Evolutionary conservation across 2,797 vertebrate genomes (phyloP), one percentile per base, ranked within the genome.

Genomic region (Thripadectes ignobilis): DNA sequence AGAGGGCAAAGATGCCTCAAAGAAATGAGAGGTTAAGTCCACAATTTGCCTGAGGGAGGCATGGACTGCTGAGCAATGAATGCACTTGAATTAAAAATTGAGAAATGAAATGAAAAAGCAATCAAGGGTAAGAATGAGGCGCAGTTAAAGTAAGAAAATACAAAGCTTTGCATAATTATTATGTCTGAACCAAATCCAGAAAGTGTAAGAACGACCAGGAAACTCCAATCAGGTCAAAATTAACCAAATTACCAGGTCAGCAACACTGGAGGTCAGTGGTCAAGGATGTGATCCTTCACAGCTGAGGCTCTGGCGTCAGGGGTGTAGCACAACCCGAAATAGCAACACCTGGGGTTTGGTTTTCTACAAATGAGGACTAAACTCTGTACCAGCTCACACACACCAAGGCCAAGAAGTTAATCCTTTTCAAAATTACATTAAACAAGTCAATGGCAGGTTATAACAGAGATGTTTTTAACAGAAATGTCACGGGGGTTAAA

Each of bases 51-150:
- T 77, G 22, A 71, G 54, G 88, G 72, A 89, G 62, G 21, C 45
- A 86, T 32, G 71, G 92, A 58, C 71, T 83, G 61, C 65, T 89
- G 79, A 92, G 88, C 85, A 93, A 95, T 93, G 67, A 89, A 84
- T 76, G 65, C 77, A 72, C 84, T 95, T 86, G 88, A 89, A 93
- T 84, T 93, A 74, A 88, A 92, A 91, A 88, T 66, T 23, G 43
- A 94, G 79, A 88, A 88, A 73, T 23, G 9, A 96, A 92, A 83
- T 58, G 55, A 88, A 88, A 91, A 91, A 84, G 89, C 86, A 83
- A 94, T 72, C 90, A 93, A 67, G 85, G 67, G 45, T 82, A 92
- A 93, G 88, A 86, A 89, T 1, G 9, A 89, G 52, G 49, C 41
- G 36, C 6, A 41, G 43, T 0, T 0, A 36, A 83, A 92, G 38